Conservation (phyloP, 2,797 vertebrate species). For the Enteromius trimaculatus region DNA sequence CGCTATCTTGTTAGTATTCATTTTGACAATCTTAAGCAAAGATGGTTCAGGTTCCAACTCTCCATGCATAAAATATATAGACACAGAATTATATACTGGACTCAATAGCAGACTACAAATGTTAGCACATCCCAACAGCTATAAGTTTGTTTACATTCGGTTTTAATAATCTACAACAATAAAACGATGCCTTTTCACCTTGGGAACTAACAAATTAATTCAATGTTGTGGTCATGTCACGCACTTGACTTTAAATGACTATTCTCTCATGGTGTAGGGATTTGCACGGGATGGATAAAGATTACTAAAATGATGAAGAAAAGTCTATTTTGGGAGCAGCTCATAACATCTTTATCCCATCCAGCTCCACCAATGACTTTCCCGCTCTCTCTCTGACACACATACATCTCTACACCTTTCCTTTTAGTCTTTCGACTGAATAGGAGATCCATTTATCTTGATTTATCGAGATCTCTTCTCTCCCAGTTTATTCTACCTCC, state of each 20-base stretch:
- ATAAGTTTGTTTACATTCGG: not conserved
- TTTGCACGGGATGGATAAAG: constrained; percentile 42
- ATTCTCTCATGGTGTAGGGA: constrained; percentile 33
- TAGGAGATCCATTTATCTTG: constrained; percentile 37
- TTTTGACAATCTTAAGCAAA: not conserved
- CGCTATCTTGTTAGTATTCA: not conserved
- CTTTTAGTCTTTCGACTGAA: constrained; percentile 34
- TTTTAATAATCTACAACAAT: constrained; percentile 17
- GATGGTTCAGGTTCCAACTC: not conserved
- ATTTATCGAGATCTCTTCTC: constrained; percentile 30
- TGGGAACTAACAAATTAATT: not conserved
- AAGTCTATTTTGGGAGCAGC: constrained; percentile 51
- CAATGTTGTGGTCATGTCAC: constrained; percentile 20
- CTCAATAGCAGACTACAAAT: not conserved
- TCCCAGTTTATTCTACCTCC: constrained; percentile 20
- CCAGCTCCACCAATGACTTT: constrained; percentile 29
- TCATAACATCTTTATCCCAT: constrained; percentile 52
- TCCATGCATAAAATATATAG: not conserved
- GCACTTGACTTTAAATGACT: constrained; percentile 35
- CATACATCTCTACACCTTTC: constrained; percentile 39
- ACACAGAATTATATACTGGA: not conserved
- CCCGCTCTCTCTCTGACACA: constrained; percentile 40
- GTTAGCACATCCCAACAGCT: too few relatives aligned
- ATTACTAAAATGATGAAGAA: constrained; percentile 50
- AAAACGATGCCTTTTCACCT: not conserved